These are phyloP conservation scores for Alsophila aescularia DNA, from an alignment of 2,888 invertebrate genomes.

Conservation along the genomic window DNA sequence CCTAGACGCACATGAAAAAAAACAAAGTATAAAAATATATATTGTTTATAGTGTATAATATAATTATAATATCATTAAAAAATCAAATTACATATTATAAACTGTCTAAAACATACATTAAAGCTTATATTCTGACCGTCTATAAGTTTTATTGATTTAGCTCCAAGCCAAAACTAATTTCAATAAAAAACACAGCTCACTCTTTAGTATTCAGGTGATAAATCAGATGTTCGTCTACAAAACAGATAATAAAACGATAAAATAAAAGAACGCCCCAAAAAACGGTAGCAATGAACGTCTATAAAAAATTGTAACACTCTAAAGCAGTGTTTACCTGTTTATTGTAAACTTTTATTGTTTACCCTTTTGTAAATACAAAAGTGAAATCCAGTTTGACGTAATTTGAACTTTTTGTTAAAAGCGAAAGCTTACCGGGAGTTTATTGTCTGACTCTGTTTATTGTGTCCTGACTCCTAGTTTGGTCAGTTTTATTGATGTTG, in stretches of 20 bases:
- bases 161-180: conserved; percentile 4
- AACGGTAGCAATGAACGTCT: conserved; percentile 46
- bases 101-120: no score
- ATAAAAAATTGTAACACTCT: conserved; percentile 45
- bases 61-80: no score
- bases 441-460: conserved; percentile 39
- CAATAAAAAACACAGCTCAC: neutral
- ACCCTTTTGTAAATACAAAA: conserved; percentile 59
- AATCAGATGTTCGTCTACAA: conserved; percentile 29
- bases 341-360: conserved; percentile 47
- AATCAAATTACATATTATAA: no score
- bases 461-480: conserved; percentile 10
- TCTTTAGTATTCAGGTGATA: conserved; percentile 24
- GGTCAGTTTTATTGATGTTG: conserved; percentile 14
- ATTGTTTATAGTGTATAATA: no score
- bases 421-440: conserved; percentile 59
- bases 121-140: no score
- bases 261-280: conserved; percentile 35
- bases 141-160: neutral
- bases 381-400: conserved; percentile 57
- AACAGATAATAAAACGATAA: conserved; percentile 24
- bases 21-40: no score
- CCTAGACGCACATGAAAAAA: no score
- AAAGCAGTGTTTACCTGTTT: conserved; percentile 52
- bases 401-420: conserved; percentile 66